phyloP scores from a whole-genome alignment of 2,888 invertebrate genomes.

The Listrodromus nycthemerus region DNA sequence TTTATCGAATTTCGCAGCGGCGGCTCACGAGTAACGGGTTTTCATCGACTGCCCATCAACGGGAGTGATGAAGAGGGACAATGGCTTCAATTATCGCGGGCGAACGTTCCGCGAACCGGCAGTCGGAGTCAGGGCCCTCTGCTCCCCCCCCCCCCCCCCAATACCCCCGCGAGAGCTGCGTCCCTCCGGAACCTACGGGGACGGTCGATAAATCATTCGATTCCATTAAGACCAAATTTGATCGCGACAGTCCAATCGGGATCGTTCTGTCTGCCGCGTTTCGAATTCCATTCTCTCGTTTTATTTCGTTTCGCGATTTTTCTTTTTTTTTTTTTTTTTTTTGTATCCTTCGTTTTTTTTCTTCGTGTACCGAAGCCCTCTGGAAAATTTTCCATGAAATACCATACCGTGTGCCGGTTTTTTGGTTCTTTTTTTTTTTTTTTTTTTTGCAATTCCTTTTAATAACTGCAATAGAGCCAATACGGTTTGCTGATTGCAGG shows the following conservation, averaged over 20 bases:
- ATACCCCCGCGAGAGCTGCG: background rate
- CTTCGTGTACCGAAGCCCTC: slow-evolving; percentile 38
- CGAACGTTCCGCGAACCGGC: slow-evolving; percentile 31
- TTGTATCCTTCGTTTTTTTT: no score
- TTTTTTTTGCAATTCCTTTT: background rate
- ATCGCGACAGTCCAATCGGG: slow-evolving; percentile 66
- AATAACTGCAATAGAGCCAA: background rate
- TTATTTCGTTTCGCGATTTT: slow-evolving; percentile 27
- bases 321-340: slow-evolving; percentile 21
- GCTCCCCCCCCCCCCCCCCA: background rate
- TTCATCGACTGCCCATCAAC: slow-evolving; percentile 68
- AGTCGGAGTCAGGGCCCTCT: slow-evolving; percentile 31
- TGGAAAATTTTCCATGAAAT: background rate
- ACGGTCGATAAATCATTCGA: slow-evolving; percentile 69
- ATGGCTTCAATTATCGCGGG: slow-evolving; percentile 70
- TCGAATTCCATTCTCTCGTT: slow-evolving; percentile 34
- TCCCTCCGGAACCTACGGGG: slow-evolving; percentile 36
- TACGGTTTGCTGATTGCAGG: no score
- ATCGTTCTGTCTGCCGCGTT: slow-evolving; percentile 57
- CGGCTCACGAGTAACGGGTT: slow-evolving; percentile 61
- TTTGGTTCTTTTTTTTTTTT: slow-evolving; percentile 51
- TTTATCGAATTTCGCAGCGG: slow-evolving; percentile 69
- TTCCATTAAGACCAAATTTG: slow-evolving; percentile 68
- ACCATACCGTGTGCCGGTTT: background rate
- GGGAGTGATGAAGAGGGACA: slow-evolving; percentile 69